phyloP scores from a whole-genome alignment of 2,113 vertebrate genomes.

The Tylochromis polylepis region DNA sequence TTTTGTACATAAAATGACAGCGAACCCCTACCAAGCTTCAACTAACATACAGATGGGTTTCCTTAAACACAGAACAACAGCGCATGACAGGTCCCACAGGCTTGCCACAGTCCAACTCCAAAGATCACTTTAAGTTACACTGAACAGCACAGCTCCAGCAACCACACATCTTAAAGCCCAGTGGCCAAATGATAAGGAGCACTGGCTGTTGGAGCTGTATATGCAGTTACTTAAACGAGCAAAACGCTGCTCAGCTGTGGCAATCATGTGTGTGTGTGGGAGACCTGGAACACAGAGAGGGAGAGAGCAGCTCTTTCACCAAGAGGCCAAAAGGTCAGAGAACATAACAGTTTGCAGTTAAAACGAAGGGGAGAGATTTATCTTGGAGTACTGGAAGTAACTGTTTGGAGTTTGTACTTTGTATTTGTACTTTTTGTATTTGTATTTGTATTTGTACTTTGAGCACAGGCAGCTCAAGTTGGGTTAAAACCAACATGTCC shows the following conservation, averaged over 20 bases:
- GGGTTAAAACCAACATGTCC: background rate
- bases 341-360: background rate
- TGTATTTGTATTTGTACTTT: too few species aligned
- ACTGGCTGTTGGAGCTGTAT: background rate
- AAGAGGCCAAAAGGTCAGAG: background rate
- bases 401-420: background rate
- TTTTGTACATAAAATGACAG: background rate
- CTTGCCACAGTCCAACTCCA: background rate
- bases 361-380: background rate
- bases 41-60: background rate
- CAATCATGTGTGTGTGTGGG: background rate
- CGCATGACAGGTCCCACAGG: background rate
- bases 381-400: accelerated
- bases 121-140: background rate
- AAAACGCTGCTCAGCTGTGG: background rate
- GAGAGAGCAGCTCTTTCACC: background rate
- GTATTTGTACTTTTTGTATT: too few species aligned
- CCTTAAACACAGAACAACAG: background rate
- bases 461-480: background rate
- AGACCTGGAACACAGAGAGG: background rate
- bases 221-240: background rate
- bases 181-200: background rate
- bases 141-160: background rate
- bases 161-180: background rate
- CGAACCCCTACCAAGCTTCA: background rate